These are phyloP conservation scores for Hafferia zeledoni DNA, from an alignment of 2,797 vertebrate species.

Conservation along the genomic window DNA sequence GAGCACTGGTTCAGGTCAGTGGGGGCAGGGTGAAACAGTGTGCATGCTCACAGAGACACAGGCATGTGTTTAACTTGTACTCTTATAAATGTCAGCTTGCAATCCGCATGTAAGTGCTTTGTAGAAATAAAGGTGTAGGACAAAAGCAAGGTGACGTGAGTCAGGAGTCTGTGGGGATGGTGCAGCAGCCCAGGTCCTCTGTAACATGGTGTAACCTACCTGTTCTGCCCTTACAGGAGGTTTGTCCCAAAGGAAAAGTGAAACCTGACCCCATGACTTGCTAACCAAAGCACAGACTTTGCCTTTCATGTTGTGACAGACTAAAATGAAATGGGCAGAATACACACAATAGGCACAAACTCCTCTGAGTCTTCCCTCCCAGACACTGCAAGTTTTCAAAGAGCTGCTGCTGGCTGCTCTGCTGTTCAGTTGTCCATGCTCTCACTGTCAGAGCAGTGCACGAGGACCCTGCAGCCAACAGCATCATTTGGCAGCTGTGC, in stretches of 20 bases:
- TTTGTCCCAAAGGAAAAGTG: not conserved
- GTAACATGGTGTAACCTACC: not conserved
- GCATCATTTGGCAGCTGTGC: not conserved
- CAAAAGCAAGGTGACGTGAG: not conserved
- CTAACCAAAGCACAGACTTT: not conserved
- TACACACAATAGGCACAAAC: not conserved
- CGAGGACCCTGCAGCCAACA: rapidly evolving
- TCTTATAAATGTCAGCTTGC: not conserved
- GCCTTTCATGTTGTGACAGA: not conserved
- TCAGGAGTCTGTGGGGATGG: not conserved
- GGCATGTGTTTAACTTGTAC: not conserved
- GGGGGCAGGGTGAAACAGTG: not conserved
- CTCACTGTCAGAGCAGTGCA: not conserved
- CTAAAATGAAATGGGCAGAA: not conserved
- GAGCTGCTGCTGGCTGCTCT: not conserved
- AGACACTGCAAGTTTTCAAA: not conserved
- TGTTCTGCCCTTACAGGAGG: not conserved
- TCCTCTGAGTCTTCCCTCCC: not conserved
- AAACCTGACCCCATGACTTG: not conserved
- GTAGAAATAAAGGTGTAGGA: not conserved
- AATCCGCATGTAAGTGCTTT: not conserved
- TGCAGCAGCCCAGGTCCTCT: not conserved
- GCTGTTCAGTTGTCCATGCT: not conserved
- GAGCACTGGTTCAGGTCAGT: not conserved
- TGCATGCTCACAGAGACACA: rapidly evolving